Evolutionary conservation across 2,797 vertebrate genomes (phyloP), one percentile per base, ranked within the genome.

Genomic region (Mico argentatus): DNA sequence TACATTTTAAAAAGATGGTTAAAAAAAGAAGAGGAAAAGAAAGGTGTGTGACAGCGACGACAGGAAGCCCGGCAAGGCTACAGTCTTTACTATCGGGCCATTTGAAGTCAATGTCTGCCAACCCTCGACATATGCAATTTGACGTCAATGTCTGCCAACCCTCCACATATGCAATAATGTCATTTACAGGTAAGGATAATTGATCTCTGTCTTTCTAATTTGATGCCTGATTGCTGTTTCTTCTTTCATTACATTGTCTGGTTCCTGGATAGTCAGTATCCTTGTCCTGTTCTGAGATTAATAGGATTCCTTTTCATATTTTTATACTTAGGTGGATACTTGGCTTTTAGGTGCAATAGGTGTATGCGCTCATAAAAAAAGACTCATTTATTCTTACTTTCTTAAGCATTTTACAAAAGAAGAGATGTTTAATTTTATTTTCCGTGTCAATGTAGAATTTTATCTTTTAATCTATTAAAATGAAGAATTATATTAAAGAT

Each of bases 211-310:
- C 41, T 82, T 83, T 55, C 27, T 22, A 72, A 39, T 64, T 76
- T 81, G 30, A 59, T 91, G 48, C 85, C 39, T 90, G 46, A 27
- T 90, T 94, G 87, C 57, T 85, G 13, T 81, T 97, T 91, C 64
- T 94, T 59, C 55, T 92, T 89, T 59, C 70, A 52, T 81, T 67
- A 33, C 41, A 48, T 57, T 70, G 44, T n/a, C 61, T 85, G n/a
- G 12, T 26, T n/a, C 15, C 72, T 88, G 36, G 39, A 80, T 57
- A 27, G 9, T 50, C 4, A 33, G 85, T 6, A 39, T 26, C 8
- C 14, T n/a, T 50, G 39, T 76, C 52, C 36, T 64, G 13, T 88
- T n/a, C 57, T 80, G 33, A 61, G 13, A 44, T 67, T 86, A 92
- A 57, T 67, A 36, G 27, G 17, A 59, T 80, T 61, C 33, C 24